phyloP scores from a whole-genome alignment of 2,113 vertebrate species.

The Charina bottae region DNA sequence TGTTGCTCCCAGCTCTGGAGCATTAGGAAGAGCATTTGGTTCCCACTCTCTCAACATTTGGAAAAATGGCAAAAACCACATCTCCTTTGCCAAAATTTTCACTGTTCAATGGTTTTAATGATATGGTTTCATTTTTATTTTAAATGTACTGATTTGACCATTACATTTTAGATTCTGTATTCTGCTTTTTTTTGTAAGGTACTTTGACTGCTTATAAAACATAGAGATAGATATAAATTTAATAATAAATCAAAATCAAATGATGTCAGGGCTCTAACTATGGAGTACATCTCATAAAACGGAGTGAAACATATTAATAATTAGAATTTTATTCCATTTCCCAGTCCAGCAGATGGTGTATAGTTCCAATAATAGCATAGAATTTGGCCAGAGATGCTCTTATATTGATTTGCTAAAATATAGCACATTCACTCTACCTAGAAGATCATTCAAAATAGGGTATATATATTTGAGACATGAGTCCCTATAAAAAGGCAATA shows the following conservation, averaged over 20 bases:
- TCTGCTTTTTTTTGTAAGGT: not conserved
- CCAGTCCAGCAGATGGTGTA: not conserved
- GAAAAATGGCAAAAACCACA: not conserved
- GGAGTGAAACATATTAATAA: not conserved
- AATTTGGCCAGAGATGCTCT: not conserved
- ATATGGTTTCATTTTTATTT: not conserved
- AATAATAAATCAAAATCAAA: not conserved
- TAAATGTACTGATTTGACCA: not conserved
- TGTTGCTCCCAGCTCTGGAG: not conserved
- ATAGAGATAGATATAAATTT: not conserved
- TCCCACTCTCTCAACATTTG: not conserved
- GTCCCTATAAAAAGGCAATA: not conserved
- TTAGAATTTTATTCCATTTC: not conserved
- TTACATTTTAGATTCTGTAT: not conserved
- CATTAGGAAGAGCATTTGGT: not conserved
- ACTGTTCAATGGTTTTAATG: not conserved
- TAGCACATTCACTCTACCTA: not conserved
- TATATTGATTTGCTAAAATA: not conserved
- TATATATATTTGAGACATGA: not conserved
- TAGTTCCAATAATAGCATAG: not conserved
- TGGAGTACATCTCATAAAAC: not conserved
- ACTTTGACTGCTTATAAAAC: not conserved
- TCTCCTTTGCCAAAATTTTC: not conserved
- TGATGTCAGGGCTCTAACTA: not conserved
- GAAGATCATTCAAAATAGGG: not conserved